Evolutionary conservation across 2,888 invertebrate species (phyloP).

Genomic region (Embidobia sp.): DNA sequence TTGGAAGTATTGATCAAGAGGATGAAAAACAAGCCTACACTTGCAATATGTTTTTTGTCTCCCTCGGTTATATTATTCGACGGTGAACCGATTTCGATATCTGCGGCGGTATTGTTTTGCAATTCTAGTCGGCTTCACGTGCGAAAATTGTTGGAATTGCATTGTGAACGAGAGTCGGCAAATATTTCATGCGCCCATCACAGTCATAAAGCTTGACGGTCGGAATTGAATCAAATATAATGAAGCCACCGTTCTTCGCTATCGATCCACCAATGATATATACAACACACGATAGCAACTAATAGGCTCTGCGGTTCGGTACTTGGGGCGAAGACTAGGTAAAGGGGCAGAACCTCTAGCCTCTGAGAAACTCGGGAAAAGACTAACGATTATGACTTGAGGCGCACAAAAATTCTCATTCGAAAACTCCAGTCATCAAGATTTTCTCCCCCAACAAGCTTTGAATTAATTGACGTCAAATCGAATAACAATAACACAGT

Average conservation of each 20-base stretch:
- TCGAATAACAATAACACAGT: background rate
- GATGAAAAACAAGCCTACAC: background rate
- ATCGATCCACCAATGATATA: conserved; percentile 61
- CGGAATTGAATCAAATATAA: conserved; percentile 54
- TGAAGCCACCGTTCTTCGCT: conserved; percentile 58
- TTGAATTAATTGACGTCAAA: too few relatives aligned
- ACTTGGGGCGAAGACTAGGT: conserved; percentile 43
- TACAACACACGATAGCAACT: conserved; percentile 55
- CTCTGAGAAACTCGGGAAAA: conserved; percentile 19
- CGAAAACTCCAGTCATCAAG: too few relatives aligned
- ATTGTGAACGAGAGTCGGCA: conserved; percentile 14
- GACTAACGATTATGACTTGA: too few relatives aligned
- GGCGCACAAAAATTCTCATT: background rate
- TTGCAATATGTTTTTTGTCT: background rate
- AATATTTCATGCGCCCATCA: conserved; percentile 33
- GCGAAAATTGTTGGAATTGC: conserved; percentile 7
- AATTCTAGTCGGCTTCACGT: background rate
- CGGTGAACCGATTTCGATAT: background rate
- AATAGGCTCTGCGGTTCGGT: conserved; percentile 65
- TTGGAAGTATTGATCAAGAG: conserved; percentile 30
- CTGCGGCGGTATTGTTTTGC: background rate
- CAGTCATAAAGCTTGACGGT: conserved; percentile 30
- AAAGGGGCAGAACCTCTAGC: conserved; percentile 26
- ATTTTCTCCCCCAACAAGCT: too few relatives aligned
- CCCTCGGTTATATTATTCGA: background rate